Evolutionary conservation across 2,797 vertebrate species (phyloP).

Genomic region (Chelon labrosus): DNA sequence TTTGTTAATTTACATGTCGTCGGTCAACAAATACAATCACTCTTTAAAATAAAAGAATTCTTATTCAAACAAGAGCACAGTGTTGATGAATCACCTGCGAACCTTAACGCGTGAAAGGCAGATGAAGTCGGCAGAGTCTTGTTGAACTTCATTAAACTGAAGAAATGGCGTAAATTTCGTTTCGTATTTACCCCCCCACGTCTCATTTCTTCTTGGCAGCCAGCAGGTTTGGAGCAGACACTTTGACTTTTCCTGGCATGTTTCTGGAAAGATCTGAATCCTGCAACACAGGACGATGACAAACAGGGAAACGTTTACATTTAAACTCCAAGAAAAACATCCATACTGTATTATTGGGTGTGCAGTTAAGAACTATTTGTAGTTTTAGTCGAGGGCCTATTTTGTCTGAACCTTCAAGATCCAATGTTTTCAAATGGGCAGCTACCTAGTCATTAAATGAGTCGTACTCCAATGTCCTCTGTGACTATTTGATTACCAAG

Average conservation of each 20-base stretch:
- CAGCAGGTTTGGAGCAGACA: slow-evolving; percentile 95
- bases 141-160: not conserved
- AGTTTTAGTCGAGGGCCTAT: too few relatives aligned
- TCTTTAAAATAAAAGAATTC: slow-evolving; percentile 38
- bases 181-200: not conserved
- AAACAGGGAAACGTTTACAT: not conserved
- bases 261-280: slow-evolving; percentile 96
- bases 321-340: not conserved
- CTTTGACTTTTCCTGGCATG: slow-evolving; percentile 97
- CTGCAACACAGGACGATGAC: slow-evolving; percentile 73
- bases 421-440: too few relatives aligned
- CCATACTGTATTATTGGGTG: too few relatives aligned
- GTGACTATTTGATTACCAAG: too few relatives aligned
- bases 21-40: slow-evolving; percentile 39
- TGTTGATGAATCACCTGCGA: not conserved
- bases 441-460: too few relatives aligned
- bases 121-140: not conserved
- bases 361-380: too few relatives aligned
- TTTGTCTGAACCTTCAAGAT: too few relatives aligned
- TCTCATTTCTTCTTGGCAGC: slow-evolving; percentile 91
- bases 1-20: slow-evolving; percentile 47
- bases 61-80: not conserved
- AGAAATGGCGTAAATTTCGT: not conserved
- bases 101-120: not conserved
- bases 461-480: too few relatives aligned